Conservation (phyloP, 23 tunicate genomes). For the Styela clava region DNA sequence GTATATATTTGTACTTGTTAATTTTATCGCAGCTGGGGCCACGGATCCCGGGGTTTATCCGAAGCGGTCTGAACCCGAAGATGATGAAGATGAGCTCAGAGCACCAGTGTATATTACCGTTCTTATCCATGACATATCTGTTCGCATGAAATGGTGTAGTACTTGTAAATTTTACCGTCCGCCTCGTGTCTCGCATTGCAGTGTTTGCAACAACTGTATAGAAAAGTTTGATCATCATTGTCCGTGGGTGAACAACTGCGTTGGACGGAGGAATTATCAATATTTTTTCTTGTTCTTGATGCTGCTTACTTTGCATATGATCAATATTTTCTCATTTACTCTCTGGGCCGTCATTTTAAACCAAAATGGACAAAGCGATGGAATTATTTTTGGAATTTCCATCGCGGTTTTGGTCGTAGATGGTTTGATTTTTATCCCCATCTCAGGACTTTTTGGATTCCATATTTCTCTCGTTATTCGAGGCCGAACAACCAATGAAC, state of each 20-base stretch:
- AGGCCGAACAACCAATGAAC: constrained; percentile 96
- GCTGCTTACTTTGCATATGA: constrained; percentile 73
- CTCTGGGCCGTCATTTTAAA: constrained; percentile 50
- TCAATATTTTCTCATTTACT: constrained; percentile 58
- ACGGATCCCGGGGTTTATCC: constrained; percentile 92
- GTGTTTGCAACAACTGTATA: constrained; percentile 89
- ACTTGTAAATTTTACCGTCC: constrained; percentile 98
- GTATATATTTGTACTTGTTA: constrained; percentile 60
- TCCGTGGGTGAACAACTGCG: constrained; percentile 99
- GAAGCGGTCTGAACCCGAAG: constrained; percentile 88
- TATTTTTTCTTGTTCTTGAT: constrained; percentile 75
- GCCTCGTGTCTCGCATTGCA: constrained; percentile 97
- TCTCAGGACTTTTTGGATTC: constrained; percentile 69
- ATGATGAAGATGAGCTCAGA: constrained; percentile 76
- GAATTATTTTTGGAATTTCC: not conserved
- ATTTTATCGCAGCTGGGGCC: constrained; percentile 75
- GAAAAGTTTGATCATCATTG: constrained; percentile 99
- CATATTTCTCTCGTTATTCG: constrained; percentile 56
- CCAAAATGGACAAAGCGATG: not conserved
- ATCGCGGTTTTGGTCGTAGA: constrained; percentile 60
- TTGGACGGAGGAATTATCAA: constrained; percentile 87
- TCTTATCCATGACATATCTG: constrained; percentile 62
- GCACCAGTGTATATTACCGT: constrained; percentile 81
- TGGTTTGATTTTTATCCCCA: constrained; percentile 60
- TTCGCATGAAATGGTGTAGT: constrained; percentile 98